Evolutionary conservation across 2,888 invertebrate species (phyloP), one percentile per base, ranked within the genome.

Genomic region (Seira ritae): DNA sequence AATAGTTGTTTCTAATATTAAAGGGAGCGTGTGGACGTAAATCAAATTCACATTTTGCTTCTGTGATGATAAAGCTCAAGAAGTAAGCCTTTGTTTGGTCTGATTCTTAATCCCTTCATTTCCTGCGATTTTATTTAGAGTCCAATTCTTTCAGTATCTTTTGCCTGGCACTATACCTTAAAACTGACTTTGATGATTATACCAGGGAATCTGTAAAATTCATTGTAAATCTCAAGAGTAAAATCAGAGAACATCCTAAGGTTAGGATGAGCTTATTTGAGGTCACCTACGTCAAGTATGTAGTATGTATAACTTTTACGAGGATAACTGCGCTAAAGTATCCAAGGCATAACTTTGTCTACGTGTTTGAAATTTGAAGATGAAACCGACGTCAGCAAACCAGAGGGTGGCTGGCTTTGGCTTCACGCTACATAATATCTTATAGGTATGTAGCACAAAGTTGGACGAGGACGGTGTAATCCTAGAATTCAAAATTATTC

Each of bases 21-120:
- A 55, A 55, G 55, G 17, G 55, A 17, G 12, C 55, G 55, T 17
- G 15, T 55, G 55, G 55, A 55, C 55, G 55, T 55, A 55, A 55
- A 55, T 55, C 55, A 55, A 55, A 55, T 55, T 55, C 55, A 55
- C 17, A 55, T 55, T 55, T 55, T 55, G 55, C 55, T 23, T 42
- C 15, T 70, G 55, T 50, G 46, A 70, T 10, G 19, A 17, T 65
- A 70, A 15, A 31, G 69, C 4, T 1, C 23, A 20, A 17, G 46
- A 69, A 46, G 69, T 42, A 50, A n/a, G 23, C 22, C 23, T 22
- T 19, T 19, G 22, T 23, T 24, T 68, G 37, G 42, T 20, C 55
- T 70, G 50, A 23, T 23, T 70, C 20, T 70, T 70, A 70, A 15
- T 50, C 19, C n/a, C 50, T 20, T 46, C 19, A 19, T 69, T 22